These are phyloP conservation scores for Turdus rufiventris DNA, from an alignment of 2,113 vertebrate genomes.

Conservation along the genomic window DNA sequence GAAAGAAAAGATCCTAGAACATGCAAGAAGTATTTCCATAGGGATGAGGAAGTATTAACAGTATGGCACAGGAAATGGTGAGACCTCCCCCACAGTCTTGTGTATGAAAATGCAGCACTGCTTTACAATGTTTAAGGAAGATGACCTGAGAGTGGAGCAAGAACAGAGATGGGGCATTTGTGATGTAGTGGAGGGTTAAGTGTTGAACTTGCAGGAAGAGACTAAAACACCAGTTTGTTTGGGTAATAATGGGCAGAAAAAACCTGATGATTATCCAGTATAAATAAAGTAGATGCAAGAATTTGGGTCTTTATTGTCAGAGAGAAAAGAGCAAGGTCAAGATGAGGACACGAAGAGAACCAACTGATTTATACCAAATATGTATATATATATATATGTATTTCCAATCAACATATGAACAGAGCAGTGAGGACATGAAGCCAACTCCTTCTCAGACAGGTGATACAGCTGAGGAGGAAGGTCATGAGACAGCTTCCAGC, in stretches of 20 bases:
- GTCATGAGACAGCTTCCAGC: neutral
- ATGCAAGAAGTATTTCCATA: neutral
- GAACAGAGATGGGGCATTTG: neutral
- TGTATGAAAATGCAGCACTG: neutral
- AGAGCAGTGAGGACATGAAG: neutral
- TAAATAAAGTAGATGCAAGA: neutral
- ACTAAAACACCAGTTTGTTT: neutral
- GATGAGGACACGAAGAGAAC: neutral
- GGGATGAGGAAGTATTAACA: neutral
- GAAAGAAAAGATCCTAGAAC: neutral
- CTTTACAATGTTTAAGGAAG: neutral
- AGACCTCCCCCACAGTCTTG: neutral
- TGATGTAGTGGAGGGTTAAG: neutral
- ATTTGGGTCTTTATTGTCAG: neutral
- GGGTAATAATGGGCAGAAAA: neutral
- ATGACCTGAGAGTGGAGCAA: neutral
- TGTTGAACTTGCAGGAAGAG: neutral
- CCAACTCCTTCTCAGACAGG: neutral
- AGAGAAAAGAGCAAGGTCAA: neutral
- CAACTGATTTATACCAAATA: neutral
- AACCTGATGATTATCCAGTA: neutral
- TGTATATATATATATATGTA: neutral
- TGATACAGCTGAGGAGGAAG: neutral
- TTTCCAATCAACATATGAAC: neutral
- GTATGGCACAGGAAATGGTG: neutral